A percentile compares a stretch with the other conserved stretches of the same genome.
These are phyloP conservation scores for Agrotis puta DNA, from an alignment of 2,888 invertebrate genomes.

Conservation along the genomic window DNA sequence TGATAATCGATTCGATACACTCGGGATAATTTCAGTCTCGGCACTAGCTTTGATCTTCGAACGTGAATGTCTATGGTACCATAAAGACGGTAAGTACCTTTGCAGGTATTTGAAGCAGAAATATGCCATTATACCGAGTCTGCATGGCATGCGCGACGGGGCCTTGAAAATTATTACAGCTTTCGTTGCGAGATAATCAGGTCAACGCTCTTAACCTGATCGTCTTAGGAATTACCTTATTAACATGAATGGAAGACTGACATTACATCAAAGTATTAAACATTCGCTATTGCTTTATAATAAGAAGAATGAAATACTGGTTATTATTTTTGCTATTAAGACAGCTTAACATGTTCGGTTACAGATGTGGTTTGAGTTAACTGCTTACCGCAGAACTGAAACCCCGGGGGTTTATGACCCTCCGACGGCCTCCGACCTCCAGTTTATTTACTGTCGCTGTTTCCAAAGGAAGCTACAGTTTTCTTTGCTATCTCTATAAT, in stretches of 20 bases:
- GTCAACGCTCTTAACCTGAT: constrained; percentile 60
- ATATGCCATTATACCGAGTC: constrained; percentile 56
- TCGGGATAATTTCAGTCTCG: constrained; percentile 68
- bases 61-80: constrained; percentile 58
- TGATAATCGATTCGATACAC: constrained; percentile 80
- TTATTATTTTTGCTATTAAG: constrained; percentile 17
- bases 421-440: not conserved
- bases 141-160: constrained; percentile 48
- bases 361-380: constrained; percentile 11
- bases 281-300: constrained; percentile 15
- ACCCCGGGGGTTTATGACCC: not conserved
- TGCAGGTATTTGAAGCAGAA: constrained; percentile 54
- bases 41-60: constrained; percentile 64
- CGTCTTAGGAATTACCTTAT: constrained; percentile 53
- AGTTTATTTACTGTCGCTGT: constrained; percentile 13
- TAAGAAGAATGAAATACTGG: not conserved
- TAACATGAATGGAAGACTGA: constrained; percentile 34
- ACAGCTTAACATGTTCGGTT: constrained; percentile 10
- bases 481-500: constrained; percentile 49
- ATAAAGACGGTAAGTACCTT: constrained; percentile 57
- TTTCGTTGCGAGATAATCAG: constrained; percentile 63
- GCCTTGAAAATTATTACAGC: constrained; percentile 64
- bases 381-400: constrained; percentile 5
- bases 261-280: constrained; percentile 39
- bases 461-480: constrained; percentile 21